Conservation (phyloP, 1,140 invertebrate species). For the Apis dorsata region DNA sequence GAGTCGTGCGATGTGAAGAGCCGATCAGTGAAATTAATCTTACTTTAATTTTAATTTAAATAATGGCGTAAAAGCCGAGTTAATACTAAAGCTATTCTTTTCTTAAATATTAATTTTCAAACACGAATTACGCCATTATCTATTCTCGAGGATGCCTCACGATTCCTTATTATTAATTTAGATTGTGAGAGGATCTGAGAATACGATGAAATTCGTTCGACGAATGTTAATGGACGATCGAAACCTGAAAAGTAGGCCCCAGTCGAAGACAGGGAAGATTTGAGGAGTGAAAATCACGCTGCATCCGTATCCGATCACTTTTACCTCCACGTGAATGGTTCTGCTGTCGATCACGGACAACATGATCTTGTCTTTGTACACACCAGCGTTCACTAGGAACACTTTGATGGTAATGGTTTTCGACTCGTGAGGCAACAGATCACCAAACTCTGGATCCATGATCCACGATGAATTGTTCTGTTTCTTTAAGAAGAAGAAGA, state of each 20-base stretch:
- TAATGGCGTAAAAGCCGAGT: too few relatives aligned
- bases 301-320: slow-evolving; percentile 74
- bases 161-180: background rate
- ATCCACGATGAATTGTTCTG: slow-evolving; percentile 60
- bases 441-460: slow-evolving; percentile 45
- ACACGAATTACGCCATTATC: too few relatives aligned
- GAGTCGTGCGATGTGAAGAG: too few relatives aligned
- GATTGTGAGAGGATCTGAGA: too few relatives aligned
- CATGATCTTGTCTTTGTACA: slow-evolving; percentile 67
- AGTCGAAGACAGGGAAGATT: slow-evolving; percentile 75
- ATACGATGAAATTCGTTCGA: too few relatives aligned
- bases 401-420: slow-evolving; percentile 64
- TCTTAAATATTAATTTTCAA: too few relatives aligned
- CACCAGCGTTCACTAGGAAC: slow-evolving; percentile 70
- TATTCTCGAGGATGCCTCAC: too few relatives aligned
- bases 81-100: too few relatives aligned
- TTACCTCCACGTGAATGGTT: slow-evolving; percentile 54
- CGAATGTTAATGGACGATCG: background rate
- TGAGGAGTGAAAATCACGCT: slow-evolving; percentile 74
- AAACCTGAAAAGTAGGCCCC: slow-evolving; percentile 73
- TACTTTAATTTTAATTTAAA: too few relatives aligned
- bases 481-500: slow-evolving; percentile 39
- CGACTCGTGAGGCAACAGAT: slow-evolving; percentile 62
- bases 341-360: slow-evolving; percentile 67
- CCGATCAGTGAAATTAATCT: too few relatives aligned